Conservation (phyloP, 1,140 invertebrate genomes). For the Pseudachorutes palmiensis region DNA sequence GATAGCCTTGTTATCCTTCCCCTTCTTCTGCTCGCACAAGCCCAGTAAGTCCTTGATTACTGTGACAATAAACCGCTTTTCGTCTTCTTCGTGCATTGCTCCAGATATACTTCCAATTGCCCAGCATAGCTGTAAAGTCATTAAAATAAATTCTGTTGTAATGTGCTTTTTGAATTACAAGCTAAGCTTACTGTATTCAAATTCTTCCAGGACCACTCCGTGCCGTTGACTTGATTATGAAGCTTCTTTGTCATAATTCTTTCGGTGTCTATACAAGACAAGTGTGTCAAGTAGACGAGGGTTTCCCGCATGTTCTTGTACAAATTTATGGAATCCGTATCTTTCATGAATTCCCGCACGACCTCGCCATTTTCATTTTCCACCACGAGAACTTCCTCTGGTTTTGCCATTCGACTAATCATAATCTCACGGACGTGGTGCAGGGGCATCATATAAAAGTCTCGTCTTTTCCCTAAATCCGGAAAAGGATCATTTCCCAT, state of each 20-base stretch:
- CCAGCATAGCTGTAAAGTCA: slow-evolving; percentile 73
- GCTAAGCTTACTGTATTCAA: slow-evolving; percentile 68
- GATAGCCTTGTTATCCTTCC: slow-evolving; percentile 99
- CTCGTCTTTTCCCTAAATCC: slow-evolving; percentile 50
- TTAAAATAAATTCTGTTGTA: not conserved
- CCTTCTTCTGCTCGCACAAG: slow-evolving; percentile 97
- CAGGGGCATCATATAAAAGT: slow-evolving; percentile 69
- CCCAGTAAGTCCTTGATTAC: slow-evolving; percentile 98
- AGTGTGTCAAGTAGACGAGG: slow-evolving; percentile 95
- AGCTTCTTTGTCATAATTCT: slow-evolving; percentile 98
- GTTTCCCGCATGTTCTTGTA: slow-evolving; percentile 99
- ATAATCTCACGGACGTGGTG: slow-evolving; percentile 84
- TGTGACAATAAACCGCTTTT: slow-evolving; percentile 96
- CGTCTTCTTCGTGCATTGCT: slow-evolving; percentile 98
- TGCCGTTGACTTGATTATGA: slow-evolving; percentile 96
- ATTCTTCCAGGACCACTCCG: slow-evolving; percentile 99
- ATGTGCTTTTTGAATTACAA: not conserved
- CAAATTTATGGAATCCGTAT: slow-evolving; percentile 98
- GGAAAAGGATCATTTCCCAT: slow-evolving; percentile 30
- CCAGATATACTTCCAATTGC: slow-evolving; percentile 99
- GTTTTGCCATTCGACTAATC: slow-evolving; percentile 99
- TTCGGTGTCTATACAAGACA: slow-evolving; percentile 96
- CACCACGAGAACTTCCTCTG: slow-evolving; percentile 99
- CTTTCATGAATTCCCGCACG: slow-evolving; percentile 98
- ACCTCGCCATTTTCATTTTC: slow-evolving; percentile 99